These are phyloP conservation scores for Sarcophilus harrisii DNA, from an alignment of 2,797 vertebrate species.

Conservation along the genomic window DNA sequence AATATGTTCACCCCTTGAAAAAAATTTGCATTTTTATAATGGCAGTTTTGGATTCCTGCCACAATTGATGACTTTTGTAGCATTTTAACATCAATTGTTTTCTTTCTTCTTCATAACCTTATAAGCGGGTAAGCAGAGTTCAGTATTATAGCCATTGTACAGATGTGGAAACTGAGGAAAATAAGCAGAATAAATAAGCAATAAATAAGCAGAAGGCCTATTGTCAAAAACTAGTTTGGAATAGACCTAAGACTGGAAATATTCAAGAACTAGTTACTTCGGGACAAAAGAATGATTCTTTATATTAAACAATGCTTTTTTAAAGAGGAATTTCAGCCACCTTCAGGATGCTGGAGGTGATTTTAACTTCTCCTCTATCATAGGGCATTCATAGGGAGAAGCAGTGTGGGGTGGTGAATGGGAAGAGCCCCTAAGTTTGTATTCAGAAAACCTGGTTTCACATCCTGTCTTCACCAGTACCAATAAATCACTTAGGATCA, in stretches of 20 bases:
- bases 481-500: not conserved
- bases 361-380: not conserved
- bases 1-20: not conserved
- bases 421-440: not conserved
- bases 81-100: not conserved
- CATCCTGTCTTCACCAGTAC: not conserved
- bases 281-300: not conserved
- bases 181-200: not conserved
- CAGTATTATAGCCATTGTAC: not conserved
- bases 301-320: not conserved
- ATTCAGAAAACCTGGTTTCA: not conserved
- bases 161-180: not conserved
- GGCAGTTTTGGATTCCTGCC: not conserved
- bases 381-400: not conserved
- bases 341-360: not conserved
- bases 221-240: not conserved
- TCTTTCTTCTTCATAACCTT: not conserved
- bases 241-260: not conserved
- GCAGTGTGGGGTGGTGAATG: not conserved
- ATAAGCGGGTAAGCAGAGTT: not conserved
- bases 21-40: not conserved
- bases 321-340: not conserved
- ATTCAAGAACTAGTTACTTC: not conserved
- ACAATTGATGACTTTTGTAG: not conserved
- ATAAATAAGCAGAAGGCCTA: not conserved